Evolutionary conservation across 2,797 vertebrate genomes (phyloP), one percentile per base, ranked within the genome.

Genomic region (Sylvilagus floridanus): DNA sequence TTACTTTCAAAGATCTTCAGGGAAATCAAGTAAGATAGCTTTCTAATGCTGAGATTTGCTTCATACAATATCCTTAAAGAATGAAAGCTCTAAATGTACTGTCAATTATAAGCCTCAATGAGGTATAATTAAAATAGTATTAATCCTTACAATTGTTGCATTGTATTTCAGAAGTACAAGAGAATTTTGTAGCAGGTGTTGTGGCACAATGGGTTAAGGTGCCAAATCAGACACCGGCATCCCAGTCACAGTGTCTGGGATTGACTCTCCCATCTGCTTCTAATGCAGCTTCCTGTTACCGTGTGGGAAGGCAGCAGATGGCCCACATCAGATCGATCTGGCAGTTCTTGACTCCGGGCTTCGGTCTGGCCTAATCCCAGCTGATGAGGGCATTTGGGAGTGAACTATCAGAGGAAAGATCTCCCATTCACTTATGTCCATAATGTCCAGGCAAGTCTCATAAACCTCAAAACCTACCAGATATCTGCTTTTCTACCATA

Each of bases 401-500:
- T 57, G 19, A 57, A 21, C 54, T 17, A 16, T 17, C 54, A 57
- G 14, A 17, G 54, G 54, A 57, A 19, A 57, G 54, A 57, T 57
- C 54, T 57, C 54, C 19, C 19, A 11, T 17, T 57, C 14, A 16
- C 54, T 21, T 21, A 47, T 47, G 42, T 47, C 37, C 6, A 28
- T 68, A 42, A 30, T 52, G 87, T 91, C 82, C n/a, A 66, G 52
- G 30, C 79, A 76, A 95, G n/a, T 11, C 4, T 89, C 77, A 12
- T 2, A 65, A 57, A 16, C 17, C 54, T 37, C 24, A 65, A 83
- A 66, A 97, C 98, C 97, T 98, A 99, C 99, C 99, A 99, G 98
- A 99, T 99, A 97, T 99, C 99, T 1, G 99, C 99, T 98, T 99
- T 99, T 96, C 99, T 98, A 95, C 99, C 99, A 0, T 99, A 99